phyloP scores from a whole-genome alignment of 2,888 invertebrate genomes.

The Ferdinandea cuprea region DNA sequence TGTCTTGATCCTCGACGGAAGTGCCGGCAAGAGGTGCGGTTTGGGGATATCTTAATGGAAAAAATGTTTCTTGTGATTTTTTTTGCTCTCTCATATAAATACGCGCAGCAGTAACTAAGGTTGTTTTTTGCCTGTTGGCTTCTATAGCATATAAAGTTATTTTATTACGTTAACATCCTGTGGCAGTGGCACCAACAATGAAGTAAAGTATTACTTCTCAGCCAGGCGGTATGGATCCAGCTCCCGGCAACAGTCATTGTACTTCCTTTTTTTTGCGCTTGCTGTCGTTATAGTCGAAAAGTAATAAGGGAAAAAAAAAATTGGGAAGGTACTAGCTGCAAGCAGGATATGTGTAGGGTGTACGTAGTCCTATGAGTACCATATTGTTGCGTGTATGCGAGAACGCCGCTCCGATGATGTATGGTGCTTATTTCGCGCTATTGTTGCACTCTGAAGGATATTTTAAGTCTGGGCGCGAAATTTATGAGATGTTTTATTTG shows the following conservation, averaged over 20 bases:
- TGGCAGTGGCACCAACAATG: conserved; percentile 43
- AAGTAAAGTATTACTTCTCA: conserved; percentile 37
- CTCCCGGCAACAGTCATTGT: conserved; percentile 60
- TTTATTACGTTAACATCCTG: conserved; percentile 59
- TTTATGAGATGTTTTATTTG: conserved; percentile 37
- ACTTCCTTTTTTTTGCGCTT: conserved; percentile 15
- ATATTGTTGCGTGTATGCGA: conserved; percentile 59
- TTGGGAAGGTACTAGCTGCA: not conserved
- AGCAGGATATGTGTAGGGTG: conserved; percentile 16
- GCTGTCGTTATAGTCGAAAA: conserved; percentile 11
- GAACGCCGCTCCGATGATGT: conserved; percentile 27
- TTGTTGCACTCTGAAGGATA: conserved; percentile 60
- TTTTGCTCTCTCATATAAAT: conserved; percentile 23
- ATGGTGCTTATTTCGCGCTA: conserved; percentile 41
- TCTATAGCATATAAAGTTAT: conserved; percentile 46
- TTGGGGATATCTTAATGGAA: conserved; percentile 52
- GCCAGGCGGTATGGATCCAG: not conserved
- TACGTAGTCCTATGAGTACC: conserved; percentile 44
- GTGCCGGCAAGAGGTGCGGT: not conserved
- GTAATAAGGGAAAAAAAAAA: conserved; percentile 1
- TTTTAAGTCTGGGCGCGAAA: conserved; percentile 51
- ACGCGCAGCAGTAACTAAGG: conserved; percentile 17
- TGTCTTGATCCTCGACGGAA: conserved; percentile 17
- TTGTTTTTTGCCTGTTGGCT: conserved; percentile 38
- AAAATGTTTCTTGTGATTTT: conserved; percentile 55